Evolutionary conservation across 1,140 invertebrate genomes (phyloP), one percentile per base, ranked within the genome.

Genomic region (Eumaeus atala): DNA sequence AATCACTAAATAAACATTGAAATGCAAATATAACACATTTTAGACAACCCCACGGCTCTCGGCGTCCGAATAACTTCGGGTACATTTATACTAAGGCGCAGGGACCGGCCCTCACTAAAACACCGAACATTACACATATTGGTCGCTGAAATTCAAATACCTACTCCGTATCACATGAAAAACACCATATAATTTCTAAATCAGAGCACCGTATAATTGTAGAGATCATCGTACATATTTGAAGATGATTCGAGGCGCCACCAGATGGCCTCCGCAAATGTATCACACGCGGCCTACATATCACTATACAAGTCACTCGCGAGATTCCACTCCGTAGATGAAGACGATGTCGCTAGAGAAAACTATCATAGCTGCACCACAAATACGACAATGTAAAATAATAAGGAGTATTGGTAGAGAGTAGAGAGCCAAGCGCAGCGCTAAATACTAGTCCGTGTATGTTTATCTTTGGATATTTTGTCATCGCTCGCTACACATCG

Each of bases 161-260:
- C 66, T 81, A 77, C 58, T 69, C 65, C 67, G 67, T 83, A 83
- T 86, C 83, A 83, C 81, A 82, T 80, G 77, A 82, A 72, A 69
- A 77, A 76, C 74, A 74, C 75, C 66, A 71, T 75, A 79, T 84
- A 77, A 80, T 77, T 44, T 77, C 77, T 84, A 86, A 77, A 68
- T 77, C 74, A 81, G 82, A 87, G 84, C 84, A 87, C 84, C 84
- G 84, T 85, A 82, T 81, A 83, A 87, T 85, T 81, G 81, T 85
- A 84, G 80, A 85, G 74, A 84, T 82, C 76, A 82, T 79, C 71
- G 67, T 73, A 69, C 62, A 75, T 66, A 64, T 64, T 71, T 73
- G 73, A n/a, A n/a, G n/a, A 79, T 73, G 72, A 74, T 61, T 61
- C 61, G 56, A 64, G 52, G 61, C 65, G 73, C 78, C 84, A 84